Base-by-base conservation (phyloP, 2,888 invertebrate genomes). In the Nomada lathburiana region DNA sequence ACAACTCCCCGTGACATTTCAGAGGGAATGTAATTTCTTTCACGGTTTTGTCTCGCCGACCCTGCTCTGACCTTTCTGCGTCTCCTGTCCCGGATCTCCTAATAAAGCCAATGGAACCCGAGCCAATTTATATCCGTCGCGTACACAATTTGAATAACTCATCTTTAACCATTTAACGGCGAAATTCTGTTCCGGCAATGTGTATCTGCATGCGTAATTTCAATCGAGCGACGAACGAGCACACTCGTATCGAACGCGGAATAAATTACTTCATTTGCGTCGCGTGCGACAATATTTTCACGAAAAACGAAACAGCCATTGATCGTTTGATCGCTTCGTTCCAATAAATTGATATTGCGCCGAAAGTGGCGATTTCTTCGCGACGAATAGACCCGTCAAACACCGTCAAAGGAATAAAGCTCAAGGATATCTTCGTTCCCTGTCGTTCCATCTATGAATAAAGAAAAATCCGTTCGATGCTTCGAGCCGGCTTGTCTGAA, bases 11-110 rank as follows among this genome's bases (percentile, higher is more conserved):
- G 53, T 26, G 26, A 47, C 47, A 50, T 44, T 26, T 50, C 42
- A 20, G 18, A 63, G 16, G 44, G 36, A 67, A 63, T 23, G 29
- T 64, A 50, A 67, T 80, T 76, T 62, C 67, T 65, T 74, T 74
- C 70, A 53, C n/a, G 42, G 50, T 11, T 47, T 59, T 60, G 47
- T 67, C 29, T 13, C 53, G n/a, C 53, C 23, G 29, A 64, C 13
- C 44, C 44, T 23, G 52, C 7, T 36, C 29, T 29, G 36, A 7
- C 36, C 18, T 10, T 9, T 60, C n/a, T 2, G 0, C 26, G 5
- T 16, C 47, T 18, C 9, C 50, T 7, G 16, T 60, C 16, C 26
- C 47, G 13, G 47, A 16, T 3, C 11, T 2, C 16, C 13, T 16
- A 47, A 47, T 47, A 47, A 47, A 47, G 3, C 11, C 4, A 3